phyloP scores from a whole-genome alignment of 2,113 vertebrate genomes.

The Ictalurus furcatus region DNA sequence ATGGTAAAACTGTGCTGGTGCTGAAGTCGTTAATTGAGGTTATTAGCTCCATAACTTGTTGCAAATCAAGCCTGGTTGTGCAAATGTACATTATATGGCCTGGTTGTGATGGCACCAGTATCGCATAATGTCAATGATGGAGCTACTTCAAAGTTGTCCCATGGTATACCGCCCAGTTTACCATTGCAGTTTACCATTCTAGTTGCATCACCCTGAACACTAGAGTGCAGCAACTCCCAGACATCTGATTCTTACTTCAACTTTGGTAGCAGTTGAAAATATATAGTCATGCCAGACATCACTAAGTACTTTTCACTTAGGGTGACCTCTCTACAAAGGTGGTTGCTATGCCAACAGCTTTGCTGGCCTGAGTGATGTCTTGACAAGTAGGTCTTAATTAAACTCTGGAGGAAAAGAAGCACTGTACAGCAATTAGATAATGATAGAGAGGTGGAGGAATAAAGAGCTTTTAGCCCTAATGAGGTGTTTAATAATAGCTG shows the following conservation, averaged over 20 bases:
- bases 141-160: background rate
- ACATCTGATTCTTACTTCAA: background rate
- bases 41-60: background rate
- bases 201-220: background rate
- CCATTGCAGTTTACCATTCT: too few species aligned
- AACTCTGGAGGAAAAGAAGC: slow-evolving; percentile 15
- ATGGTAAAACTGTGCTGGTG: background rate
- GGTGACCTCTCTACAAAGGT: background rate
- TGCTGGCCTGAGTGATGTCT: slow-evolving; percentile 30
- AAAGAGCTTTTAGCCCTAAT: slow-evolving; percentile 39
- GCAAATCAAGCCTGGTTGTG: background rate
- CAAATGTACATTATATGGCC: background rate
- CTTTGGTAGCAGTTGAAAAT: background rate
- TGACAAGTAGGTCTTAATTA: slow-evolving; percentile 52
- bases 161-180: background rate
- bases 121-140: background rate
- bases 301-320: slow-evolving; percentile 27
- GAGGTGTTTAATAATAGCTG: slow-evolving; percentile 54
- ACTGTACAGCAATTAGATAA: background rate
- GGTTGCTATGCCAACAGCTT: slow-evolving; percentile 41
- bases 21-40: background rate
- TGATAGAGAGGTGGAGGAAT: slow-evolving; percentile 5
- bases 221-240: background rate
- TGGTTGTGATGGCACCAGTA: background rate
- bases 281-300: slow-evolving; percentile 3